These are phyloP conservation scores for Anguilla marmorata DNA, from an alignment of 2,797 vertebrate species.

Conservation along the genomic window DNA sequence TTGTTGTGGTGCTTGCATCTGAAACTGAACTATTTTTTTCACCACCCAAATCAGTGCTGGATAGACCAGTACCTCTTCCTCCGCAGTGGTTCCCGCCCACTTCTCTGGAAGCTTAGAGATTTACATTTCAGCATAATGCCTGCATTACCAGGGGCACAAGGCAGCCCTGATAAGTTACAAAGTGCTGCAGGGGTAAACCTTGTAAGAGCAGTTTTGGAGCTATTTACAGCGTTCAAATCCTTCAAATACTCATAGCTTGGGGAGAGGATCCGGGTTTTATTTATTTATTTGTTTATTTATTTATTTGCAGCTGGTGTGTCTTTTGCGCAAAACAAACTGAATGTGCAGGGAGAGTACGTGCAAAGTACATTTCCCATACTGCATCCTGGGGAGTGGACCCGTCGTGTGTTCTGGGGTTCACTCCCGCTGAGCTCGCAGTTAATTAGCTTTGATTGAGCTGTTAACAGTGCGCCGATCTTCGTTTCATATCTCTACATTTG, in stretches of 20 bases:
- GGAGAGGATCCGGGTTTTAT: conserved; percentile 66
- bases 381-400: no score
- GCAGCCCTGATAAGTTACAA: conserved; percentile 83
- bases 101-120: conserved; percentile 79
- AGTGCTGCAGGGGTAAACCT: conserved; percentile 81
- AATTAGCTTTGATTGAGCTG: conserved; percentile 26
- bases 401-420: neutral
- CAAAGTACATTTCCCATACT: neutral
- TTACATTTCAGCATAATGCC: conserved; percentile 84
- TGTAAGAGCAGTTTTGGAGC: conserved; percentile 82
- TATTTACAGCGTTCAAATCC: conserved; percentile 84
- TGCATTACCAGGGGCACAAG: conserved; percentile 79
- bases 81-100: conserved; percentile 75
- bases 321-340: conserved; percentile 75
- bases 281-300: conserved; percentile 39
- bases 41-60: conserved; percentile 37
- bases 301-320: conserved; percentile 67
- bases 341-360: conserved; percentile 57
- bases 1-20: neutral
- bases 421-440: neutral
- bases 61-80: conserved; percentile 64
- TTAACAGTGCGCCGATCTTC: conserved; percentile 71
- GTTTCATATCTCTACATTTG: neutral
- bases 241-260: conserved; percentile 76
- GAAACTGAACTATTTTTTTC: conserved; percentile 68